phyloP scores from a whole-genome alignment of 2,797 vertebrate genomes.

The Catostomus latipinnis region DNA sequence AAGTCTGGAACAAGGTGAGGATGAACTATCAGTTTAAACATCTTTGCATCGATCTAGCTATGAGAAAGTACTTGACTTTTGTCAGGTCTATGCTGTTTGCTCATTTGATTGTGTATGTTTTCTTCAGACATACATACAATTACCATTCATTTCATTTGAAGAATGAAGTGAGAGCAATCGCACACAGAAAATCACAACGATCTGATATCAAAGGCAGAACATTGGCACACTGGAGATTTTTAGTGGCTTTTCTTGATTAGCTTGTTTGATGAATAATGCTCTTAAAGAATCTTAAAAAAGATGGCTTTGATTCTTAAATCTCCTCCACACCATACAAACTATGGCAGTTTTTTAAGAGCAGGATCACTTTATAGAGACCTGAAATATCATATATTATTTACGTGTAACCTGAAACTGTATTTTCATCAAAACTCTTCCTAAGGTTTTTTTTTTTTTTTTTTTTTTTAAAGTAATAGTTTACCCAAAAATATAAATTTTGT shows the following conservation, averaged over 20 bases:
- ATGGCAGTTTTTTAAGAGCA: too few species aligned
- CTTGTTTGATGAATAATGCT: conserved; percentile 52
- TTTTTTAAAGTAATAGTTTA: too few species aligned
- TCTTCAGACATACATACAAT: conserved; percentile 29
- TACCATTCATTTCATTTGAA: conserved; percentile 27
- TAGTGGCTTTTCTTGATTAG: conserved; percentile 53
- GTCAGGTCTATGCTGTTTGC: too few species aligned
- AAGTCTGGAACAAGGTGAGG: too few species aligned
- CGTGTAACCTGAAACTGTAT: too few species aligned
- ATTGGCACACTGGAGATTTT: conserved; percentile 33
- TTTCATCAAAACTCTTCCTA: too few species aligned
- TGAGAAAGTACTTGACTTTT: conserved; percentile 13
- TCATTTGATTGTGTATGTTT: conserved; percentile 34
- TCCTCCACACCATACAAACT: too few species aligned
- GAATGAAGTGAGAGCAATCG: conserved; percentile 6
- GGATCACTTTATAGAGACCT: too few species aligned
- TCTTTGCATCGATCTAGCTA: neutral
- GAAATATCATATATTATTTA: too few species aligned
- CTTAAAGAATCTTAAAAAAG: conserved; percentile 12
- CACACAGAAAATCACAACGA: conserved; percentile 29
- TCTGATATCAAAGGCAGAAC: conserved; percentile 53
- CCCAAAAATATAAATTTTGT: too few species aligned
- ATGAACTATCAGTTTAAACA: too few species aligned
- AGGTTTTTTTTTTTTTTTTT: too few species aligned
- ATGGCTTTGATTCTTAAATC: conserved; percentile 8